phyloP scores from a whole-genome alignment of 2,113 vertebrate species.

The Oncorhynchus tshawytscha region DNA sequence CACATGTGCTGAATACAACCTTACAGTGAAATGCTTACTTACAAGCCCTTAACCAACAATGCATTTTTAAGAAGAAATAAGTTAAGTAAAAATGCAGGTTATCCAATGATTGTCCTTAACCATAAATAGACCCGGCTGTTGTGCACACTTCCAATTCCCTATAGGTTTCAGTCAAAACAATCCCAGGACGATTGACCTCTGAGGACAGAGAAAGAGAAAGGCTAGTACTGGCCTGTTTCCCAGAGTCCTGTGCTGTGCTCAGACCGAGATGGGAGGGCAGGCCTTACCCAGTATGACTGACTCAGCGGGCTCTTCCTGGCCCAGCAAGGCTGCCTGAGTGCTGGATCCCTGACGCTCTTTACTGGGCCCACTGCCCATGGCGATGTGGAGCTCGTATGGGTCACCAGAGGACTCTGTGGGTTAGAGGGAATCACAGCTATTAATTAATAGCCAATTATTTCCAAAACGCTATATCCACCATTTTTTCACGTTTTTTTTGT shows the following conservation, averaged over 20 bases:
- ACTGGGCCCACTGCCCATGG: constrained; percentile 52
- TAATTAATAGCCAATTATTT: not conserved
- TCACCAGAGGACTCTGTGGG: constrained; percentile 15
- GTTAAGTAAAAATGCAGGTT: too few species aligned
- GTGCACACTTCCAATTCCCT: not conserved
- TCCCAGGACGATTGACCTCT: not conserved
- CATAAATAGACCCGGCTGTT: not conserved
- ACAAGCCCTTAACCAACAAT: too few species aligned
- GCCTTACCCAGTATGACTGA: constrained; percentile 30
- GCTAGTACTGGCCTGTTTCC: not conserved
- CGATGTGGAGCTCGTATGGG: constrained; percentile 4
- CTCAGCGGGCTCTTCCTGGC: constrained; percentile 9
- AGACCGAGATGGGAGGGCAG: not conserved
- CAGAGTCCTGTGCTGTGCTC: not conserved
- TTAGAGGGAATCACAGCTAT: not conserved
- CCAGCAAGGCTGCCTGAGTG: constrained; percentile 16
- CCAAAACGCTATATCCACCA: not conserved
- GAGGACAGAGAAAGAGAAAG: not conserved
- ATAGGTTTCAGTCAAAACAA: not conserved
- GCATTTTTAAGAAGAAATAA: too few species aligned
- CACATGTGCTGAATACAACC: too few species aligned
- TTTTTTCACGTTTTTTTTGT: too few species aligned
- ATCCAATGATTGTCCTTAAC: not conserved
- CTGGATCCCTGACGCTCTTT: constrained; percentile 31
- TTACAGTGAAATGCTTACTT: too few species aligned